Percentiles rank a stretch among this genome's conserved stretches.
Evolutionary conservation across 2,113 vertebrate species (phyloP).

Genomic region (Myanophis thanlyinensis): DNA sequence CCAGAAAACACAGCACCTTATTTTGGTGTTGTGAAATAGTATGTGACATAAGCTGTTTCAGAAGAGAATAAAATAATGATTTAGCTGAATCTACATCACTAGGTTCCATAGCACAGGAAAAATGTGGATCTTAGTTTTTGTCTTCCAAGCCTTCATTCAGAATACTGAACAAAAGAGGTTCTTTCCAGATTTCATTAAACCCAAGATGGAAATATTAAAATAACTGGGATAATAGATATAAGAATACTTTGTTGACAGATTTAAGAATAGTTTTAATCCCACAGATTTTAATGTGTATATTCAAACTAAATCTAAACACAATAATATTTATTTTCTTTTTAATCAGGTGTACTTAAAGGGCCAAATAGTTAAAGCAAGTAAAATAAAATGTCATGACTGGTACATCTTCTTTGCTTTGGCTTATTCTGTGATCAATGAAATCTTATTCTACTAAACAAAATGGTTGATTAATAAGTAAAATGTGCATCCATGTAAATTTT

Average conservation of each 20-base stretch:
- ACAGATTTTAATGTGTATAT: not conserved
- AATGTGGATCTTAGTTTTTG: not conserved
- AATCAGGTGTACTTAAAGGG: not conserved
- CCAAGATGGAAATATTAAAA: not conserved
- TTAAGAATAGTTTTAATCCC: not conserved
- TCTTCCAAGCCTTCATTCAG: not conserved
- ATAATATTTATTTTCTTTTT: not conserved
- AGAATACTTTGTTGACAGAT: not conserved
- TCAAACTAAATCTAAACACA: not conserved
- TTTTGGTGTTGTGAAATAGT: not conserved
- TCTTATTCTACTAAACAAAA: not conserved
- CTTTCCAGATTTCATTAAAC: not conserved
- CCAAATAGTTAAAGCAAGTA: not conserved
- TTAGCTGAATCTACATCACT: not conserved
- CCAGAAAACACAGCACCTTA: not conserved
- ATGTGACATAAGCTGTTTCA: not conserved
- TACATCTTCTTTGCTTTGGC: not conserved
- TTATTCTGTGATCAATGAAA: not conserved
- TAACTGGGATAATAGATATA: not conserved
- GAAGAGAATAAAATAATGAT: not conserved
- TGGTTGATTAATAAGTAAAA: not conserved
- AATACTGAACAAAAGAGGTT: not conserved
- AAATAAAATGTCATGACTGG: not conserved
- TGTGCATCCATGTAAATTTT: not conserved
- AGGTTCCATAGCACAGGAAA: not conserved